Evolutionary conservation across 1,140 invertebrate genomes (phyloP).

Genomic region (Lerema accius): DNA sequence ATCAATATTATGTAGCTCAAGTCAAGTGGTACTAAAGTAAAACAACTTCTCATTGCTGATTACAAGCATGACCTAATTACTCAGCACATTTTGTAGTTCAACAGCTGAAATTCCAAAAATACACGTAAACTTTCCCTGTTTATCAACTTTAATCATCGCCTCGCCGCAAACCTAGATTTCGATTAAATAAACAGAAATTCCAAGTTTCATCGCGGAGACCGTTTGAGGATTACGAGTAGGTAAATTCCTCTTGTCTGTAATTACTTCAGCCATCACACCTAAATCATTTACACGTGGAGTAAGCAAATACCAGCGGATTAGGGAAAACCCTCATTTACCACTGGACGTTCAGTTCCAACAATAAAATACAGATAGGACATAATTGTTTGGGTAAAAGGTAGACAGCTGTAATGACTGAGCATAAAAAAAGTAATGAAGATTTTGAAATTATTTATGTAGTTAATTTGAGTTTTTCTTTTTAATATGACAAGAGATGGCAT

Average conservation of each 20-base stretch:
- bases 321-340: background rate
- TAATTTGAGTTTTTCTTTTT: no score
- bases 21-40: no score
- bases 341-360: background rate
- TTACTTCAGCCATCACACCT: background rate
- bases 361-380: background rate
- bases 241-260: background rate
- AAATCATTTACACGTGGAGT: background rate
- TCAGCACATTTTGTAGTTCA: no score
- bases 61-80: no score
- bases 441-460: no score
- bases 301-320: background rate
- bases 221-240: background rate
- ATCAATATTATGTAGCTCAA: no score
- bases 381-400: background rate
- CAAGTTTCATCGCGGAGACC: background rate
- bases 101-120: no score
- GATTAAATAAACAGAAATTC: background rate
- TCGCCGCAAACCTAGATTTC: background rate
- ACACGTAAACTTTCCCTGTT: no score
- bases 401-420: no score
- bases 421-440: background rate
- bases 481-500: no score
- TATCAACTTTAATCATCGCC: background rate
- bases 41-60: no score